Evolutionary conservation across 2,888 invertebrate genomes (phyloP).

Genomic region (Acleris laterana): DNA sequence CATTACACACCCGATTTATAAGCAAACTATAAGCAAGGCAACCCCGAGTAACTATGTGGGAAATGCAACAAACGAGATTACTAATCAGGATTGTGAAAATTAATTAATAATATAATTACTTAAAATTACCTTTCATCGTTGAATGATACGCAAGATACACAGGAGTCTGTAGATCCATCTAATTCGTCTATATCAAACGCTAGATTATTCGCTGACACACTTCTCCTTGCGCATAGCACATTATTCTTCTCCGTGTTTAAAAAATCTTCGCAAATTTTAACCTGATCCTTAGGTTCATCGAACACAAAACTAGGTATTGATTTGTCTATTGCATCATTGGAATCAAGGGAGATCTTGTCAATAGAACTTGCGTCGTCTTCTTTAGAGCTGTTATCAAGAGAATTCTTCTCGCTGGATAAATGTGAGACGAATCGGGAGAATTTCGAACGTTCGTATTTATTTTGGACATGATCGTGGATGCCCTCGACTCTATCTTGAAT

Average conservation of each 20-base stretch:
- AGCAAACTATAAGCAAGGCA: too few relatives aligned
- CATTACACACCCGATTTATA: too few relatives aligned
- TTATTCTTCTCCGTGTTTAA: slow-evolving; percentile 63
- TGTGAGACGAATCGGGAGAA: slow-evolving; percentile 66
- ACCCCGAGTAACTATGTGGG: too few relatives aligned
- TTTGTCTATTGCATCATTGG: slow-evolving; percentile 42
- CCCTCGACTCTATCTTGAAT: slow-evolving; percentile 75
- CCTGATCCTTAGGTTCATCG: slow-evolving; percentile 57
- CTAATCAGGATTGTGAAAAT: background rate
- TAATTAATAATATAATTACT: background rate
- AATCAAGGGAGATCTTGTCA: slow-evolving; percentile 52
- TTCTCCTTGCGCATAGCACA: slow-evolving; percentile 58
- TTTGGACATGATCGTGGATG: slow-evolving; percentile 74
- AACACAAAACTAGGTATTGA: slow-evolving; percentile 67
- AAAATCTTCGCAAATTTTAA: slow-evolving; percentile 62
- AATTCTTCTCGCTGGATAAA: slow-evolving; percentile 67
- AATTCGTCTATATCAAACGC: slow-evolving; percentile 55
- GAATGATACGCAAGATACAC: slow-evolving; percentile 63
- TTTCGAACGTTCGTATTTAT: slow-evolving; percentile 63
- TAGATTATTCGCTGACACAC: slow-evolving; percentile 65
- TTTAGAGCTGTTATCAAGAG: slow-evolving; percentile 52
- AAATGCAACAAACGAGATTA: too few relatives aligned
- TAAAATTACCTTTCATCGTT: slow-evolving; percentile 67
- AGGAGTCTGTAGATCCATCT: slow-evolving; percentile 68
- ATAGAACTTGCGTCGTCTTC: slow-evolving; percentile 44